Base-by-base conservation (phyloP, 1,140 invertebrate genomes). In the Drosophila biarmipes region DNA sequence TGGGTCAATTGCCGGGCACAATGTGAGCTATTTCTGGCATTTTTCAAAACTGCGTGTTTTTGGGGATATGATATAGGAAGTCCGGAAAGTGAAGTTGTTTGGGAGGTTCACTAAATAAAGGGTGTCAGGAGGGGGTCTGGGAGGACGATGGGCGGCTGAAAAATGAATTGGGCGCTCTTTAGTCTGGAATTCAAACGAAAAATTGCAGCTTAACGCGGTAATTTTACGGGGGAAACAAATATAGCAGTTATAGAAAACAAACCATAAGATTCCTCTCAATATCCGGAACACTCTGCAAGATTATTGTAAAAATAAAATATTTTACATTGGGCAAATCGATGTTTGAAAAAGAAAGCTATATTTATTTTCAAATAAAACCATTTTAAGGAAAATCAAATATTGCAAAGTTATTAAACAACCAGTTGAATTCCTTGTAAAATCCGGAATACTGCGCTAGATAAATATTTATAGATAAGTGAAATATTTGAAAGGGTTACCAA, bases 1-100 rank as follows among this genome's bases (percentile, higher is more conserved):
- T 35, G 59, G 80, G 69, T 78, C 80, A 84, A 82, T 63, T 78
- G 74, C 59, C 43, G 29, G 35, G 24, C 48, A 55, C 10, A 82
- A 72, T 72, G 61, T 64, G 46, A 54, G 29, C 55, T 49, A 79
- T 84, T 75, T 78, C 48, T 78, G 51, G 48, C 37, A 55, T 72
- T 54, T 59, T 48, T 34, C 38, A 57, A 49, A 59, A 43, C 37
- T 61, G 52, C 48, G 59, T 62, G 54, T 38, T 57, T 55, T 37
- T 34, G 54, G 45, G 17, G 34, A 59, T 49, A 73, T 54, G 66
- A 63, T 68, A 80, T 43, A 56, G 7, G 38, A 37, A 29, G 15
- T 35, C 0, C 11, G 46, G 43, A 3, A 10, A 37, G 43, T 49
- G 15, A 14, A 11, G 29, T 34, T 34, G 29, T 17, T 19, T 14